Evolutionary conservation across 2,113 vertebrate species (phyloP).

Genomic region (Nerophis ophidion): DNA sequence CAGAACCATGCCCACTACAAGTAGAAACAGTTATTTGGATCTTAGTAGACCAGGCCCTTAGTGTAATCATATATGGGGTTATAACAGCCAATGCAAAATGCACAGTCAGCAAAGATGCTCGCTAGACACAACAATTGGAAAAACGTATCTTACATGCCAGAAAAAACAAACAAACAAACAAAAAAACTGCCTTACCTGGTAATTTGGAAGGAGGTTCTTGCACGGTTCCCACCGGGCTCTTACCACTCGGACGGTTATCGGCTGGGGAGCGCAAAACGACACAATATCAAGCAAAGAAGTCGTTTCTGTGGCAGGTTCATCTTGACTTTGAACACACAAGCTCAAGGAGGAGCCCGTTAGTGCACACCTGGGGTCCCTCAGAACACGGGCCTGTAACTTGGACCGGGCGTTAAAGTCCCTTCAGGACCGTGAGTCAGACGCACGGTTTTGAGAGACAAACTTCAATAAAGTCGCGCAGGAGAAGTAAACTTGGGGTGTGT

Average conservation of each 20-base stretch:
- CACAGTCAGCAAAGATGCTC: too few relatives aligned
- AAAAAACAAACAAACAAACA: neutral
- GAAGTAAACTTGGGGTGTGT: constrained; percentile 52
- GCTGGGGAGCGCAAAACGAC: constrained; percentile 66
- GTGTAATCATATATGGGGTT: too few relatives aligned
- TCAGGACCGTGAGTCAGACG: constrained; percentile 9
- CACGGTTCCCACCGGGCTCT: constrained; percentile 78
- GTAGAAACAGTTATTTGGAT: too few relatives aligned
- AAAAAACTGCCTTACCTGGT: constrained; percentile 70
- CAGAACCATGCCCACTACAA: too few relatives aligned
- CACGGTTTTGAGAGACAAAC: constrained; percentile 28
- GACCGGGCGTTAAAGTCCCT: constrained; percentile 33
- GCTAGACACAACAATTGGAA: neutral
- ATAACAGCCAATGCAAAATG: too few relatives aligned
- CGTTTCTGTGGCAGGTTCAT: neutral
- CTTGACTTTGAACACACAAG: constrained; percentile 15
- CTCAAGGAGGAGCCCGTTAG: neutral
- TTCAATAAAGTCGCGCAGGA: constrained; percentile 50
- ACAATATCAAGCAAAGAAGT: constrained; percentile 6
- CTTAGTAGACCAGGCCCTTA: too few relatives aligned
- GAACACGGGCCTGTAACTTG: constrained; percentile 15
- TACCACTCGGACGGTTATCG: constrained; percentile 86
- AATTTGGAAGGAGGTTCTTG: constrained; percentile 81
- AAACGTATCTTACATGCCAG: neutral
- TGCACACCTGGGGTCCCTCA: constrained; percentile 9